These are phyloP conservation scores for Buathra laborator DNA, from an alignment of 2,888 invertebrate genomes.

Conservation along the genomic window DNA sequence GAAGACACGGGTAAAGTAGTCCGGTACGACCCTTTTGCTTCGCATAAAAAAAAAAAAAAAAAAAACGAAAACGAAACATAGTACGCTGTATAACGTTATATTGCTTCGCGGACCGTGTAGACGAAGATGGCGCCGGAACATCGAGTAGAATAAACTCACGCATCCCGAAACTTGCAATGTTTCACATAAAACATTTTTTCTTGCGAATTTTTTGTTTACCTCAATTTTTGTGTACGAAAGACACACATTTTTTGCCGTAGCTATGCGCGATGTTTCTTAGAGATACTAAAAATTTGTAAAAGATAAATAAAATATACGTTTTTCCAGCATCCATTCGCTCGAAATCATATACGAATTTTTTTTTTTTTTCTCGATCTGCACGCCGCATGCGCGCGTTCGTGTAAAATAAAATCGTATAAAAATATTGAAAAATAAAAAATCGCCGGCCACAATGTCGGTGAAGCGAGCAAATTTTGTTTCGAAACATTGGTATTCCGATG, in stretches of 20 bases:
- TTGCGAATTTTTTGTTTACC: not conserved
- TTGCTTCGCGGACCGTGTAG: conserved; percentile 44
- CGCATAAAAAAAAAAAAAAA: conserved; percentile 18
- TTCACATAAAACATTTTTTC: conserved; percentile 2
- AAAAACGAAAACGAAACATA: not conserved
- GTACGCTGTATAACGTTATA: conserved; percentile 11
- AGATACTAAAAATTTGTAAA: no score
- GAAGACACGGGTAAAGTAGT: conserved; percentile 67
- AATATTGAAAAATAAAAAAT: conserved; percentile 46
- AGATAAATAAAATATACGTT: no score
- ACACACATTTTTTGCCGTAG: no score
- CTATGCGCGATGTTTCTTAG: no score
- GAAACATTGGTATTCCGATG: conserved; percentile 47
- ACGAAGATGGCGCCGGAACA: conserved; percentile 7
- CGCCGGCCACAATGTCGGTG: conserved; percentile 16
- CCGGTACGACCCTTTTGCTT: conserved; percentile 55
- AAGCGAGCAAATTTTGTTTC: conserved; percentile 46
- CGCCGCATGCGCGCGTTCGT: no score
- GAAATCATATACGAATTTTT: no score
- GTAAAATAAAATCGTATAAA: not conserved
- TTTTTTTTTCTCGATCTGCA: no score
- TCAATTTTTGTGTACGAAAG: no score
- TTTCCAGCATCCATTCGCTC: no score
- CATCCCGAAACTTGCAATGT: not conserved
- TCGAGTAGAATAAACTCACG: not conserved